A percentile compares a stretch with the other conserved stretches of the same genome.
Conservation (phyloP, 1,140 invertebrate species). For the Tetranychus urticae region DNA sequence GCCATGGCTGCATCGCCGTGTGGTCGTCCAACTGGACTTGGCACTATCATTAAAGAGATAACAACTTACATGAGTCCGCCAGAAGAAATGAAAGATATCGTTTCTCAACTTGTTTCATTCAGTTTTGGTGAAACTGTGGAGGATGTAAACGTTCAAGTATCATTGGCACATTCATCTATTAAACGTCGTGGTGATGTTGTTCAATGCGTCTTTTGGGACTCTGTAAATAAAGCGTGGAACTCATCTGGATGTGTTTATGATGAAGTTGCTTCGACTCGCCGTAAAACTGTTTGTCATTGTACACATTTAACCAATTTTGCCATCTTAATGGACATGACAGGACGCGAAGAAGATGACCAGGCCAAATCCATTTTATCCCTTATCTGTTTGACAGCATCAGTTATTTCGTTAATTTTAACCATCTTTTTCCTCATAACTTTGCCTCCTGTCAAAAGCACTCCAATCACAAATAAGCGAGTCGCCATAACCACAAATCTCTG, state of each 20-base stretch:
- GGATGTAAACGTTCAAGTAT: slow-evolving; percentile 12
- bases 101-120: not conserved
- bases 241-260: slow-evolving; percentile 2
- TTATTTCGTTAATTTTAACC: slow-evolving; percentile 6
- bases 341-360: slow-evolving; percentile 5
- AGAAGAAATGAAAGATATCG: not conserved
- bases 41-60: not conserved
- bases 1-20: not conserved
- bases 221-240: not conserved
- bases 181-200: not conserved
- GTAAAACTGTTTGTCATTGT: slow-evolving; percentile 21
- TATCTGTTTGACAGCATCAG: slow-evolving; percentile 5
- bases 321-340: slow-evolving; percentile 37
- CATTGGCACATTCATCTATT: slow-evolving; percentile 17
- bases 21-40: not conserved
- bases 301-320: slow-evolving; percentile 27
- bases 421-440: slow-evolving; percentile 4
- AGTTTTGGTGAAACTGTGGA: not conserved
- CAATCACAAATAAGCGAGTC: slow-evolving; percentile 3
- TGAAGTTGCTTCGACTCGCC: not conserved
- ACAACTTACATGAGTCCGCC: not conserved
- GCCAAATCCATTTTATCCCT: slow-evolving; percentile 8
- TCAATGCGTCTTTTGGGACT: slow-evolving; percentile 5
- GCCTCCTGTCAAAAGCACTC: slow-evolving; percentile 2
- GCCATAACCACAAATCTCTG: slow-evolving; percentile 11